Conservation (phyloP, 2,797 vertebrate species). For the Potorous gilbertii region DNA sequence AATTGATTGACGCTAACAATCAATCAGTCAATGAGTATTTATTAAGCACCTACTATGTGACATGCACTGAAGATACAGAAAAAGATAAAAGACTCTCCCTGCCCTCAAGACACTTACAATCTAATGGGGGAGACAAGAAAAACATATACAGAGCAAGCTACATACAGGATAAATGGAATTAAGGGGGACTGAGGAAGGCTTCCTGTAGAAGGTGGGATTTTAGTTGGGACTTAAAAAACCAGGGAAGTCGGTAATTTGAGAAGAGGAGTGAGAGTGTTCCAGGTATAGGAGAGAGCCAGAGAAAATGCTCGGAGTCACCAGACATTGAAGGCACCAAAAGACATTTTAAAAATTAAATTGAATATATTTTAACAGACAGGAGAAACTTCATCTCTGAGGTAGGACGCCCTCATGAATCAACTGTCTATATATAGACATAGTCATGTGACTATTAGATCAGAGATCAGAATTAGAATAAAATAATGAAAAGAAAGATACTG, state of each 20-base stretch:
- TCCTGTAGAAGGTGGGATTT: background rate
- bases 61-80: background rate
- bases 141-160: background rate
- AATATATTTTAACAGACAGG: background rate
- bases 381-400: background rate
- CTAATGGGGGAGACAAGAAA: background rate
- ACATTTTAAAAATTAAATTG: background rate
- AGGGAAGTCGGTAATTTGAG: background rate
- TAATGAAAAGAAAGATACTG: background rate
- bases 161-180: background rate
- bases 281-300: background rate
- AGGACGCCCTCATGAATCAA: background rate
- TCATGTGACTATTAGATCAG: background rate
- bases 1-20: background rate
- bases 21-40: background rate
- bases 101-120: background rate
- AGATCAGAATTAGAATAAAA: background rate
- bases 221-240: background rate
- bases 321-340: background rate
- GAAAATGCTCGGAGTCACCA: background rate
- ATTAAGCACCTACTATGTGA: background rate
- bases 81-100: background rate
- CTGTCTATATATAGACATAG: background rate
- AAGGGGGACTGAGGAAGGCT: background rate
- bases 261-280: background rate